A percentile compares a stretch with the other conserved stretches of the same genome.
Evolutionary conservation across 2,797 vertebrate species (phyloP).

Genomic region (Channa striata): DNA sequence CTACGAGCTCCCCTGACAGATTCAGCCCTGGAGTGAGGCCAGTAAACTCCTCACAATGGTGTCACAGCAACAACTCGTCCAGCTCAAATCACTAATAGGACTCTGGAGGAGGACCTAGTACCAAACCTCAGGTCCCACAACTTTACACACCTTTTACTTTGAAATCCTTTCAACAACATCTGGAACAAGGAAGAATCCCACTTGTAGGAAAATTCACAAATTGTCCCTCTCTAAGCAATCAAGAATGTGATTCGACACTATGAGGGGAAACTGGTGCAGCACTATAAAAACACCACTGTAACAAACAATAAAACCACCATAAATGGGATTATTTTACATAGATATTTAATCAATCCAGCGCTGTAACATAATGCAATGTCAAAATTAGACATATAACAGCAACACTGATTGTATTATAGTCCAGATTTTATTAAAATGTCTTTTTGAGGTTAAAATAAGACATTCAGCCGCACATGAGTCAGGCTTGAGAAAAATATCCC

Average conservation of each 20-base stretch:
- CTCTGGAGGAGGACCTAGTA: constrained; percentile 26
- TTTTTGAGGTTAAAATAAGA: constrained; percentile 12
- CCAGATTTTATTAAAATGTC: constrained; percentile 4
- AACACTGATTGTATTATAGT: constrained; percentile 11
- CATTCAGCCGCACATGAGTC: constrained; percentile 22
- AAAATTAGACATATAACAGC: neutral
- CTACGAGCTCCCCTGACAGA: constrained; percentile 16
- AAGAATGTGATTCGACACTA: constrained; percentile 4
- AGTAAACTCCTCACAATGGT: constrained; percentile 28
- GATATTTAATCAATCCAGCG: neutral
- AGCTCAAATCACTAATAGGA: constrained; percentile 39
- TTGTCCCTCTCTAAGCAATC: constrained; percentile 14
- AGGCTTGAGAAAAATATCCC: constrained; percentile 44
- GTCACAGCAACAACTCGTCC: constrained; percentile 45
- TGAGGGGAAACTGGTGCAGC: constrained; percentile 10
- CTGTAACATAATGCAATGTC: neutral
- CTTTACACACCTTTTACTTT: constrained; percentile 30
- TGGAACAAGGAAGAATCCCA: constrained; percentile 18
- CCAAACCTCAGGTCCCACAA: constrained; percentile 8
- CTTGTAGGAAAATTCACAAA: constrained; percentile 2
- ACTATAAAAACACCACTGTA: constrained; percentile 21
- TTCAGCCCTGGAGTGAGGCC: constrained; percentile 22
- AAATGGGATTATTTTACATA: neutral
- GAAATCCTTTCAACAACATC: constrained; percentile 25
- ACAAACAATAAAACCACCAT: constrained; percentile 10